phyloP scores from a whole-genome alignment of 2,797 vertebrate species.

The Alauda arvensis region DNA sequence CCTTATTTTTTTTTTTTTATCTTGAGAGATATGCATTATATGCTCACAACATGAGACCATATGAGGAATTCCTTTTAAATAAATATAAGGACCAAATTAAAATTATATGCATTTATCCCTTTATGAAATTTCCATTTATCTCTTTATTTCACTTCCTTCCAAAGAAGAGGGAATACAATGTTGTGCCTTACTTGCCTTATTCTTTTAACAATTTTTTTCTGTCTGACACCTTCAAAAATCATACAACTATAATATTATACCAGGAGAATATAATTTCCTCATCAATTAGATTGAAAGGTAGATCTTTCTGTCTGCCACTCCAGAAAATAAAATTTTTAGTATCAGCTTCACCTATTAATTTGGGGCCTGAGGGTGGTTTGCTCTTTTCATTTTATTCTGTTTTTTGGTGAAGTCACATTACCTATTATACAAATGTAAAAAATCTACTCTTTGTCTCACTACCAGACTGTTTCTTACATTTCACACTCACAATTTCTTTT shows the following conservation, averaged over 20 bases:
- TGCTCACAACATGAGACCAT: background rate
- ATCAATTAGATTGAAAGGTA: background rate
- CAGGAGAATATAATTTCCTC: background rate
- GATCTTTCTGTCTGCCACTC: background rate
- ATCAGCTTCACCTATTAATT: background rate
- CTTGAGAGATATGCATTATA: background rate
- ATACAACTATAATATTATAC: background rate
- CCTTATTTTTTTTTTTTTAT: background rate
- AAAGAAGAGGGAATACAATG: background rate
- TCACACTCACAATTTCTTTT: background rate
- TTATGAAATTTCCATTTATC: background rate
- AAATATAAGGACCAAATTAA: background rate
- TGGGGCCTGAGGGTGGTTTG: background rate
- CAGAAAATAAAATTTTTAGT: background rate
- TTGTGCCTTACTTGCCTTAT: background rate
- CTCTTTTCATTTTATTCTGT: background rate
- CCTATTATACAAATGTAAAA: rapidly evolving
- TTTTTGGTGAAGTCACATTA: background rate
- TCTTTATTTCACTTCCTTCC: background rate
- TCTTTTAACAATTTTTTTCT: background rate
- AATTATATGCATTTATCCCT: background rate
- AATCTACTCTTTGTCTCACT: background rate
- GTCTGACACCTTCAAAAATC: background rate
- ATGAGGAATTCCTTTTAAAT: background rate
- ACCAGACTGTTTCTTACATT: background rate